phyloP scores from a whole-genome alignment of 2,888 invertebrate genomes.

The Lumbricus terrestris region DNA sequence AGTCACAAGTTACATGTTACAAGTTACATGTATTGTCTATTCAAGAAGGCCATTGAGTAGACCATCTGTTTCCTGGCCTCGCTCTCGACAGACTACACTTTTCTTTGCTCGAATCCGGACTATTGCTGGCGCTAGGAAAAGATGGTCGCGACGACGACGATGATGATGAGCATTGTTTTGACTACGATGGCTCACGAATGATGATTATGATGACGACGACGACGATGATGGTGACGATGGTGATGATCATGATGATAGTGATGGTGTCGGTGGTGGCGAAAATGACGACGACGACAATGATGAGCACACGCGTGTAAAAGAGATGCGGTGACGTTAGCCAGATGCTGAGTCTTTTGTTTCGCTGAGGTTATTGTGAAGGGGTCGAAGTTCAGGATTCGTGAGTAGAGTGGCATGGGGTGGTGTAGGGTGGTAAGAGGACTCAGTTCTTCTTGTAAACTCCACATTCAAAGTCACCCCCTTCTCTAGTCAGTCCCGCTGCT shows the following conservation, averaged over 20 bases:
- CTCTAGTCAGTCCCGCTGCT: background rate
- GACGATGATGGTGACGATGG: conserved; percentile 29
- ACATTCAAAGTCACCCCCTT: background rate
- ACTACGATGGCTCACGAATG: background rate
- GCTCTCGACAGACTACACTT: no score
- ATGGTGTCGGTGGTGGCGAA: no score
- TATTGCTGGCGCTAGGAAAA: no score
- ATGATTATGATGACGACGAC: conserved; percentile 24
- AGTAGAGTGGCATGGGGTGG: no score
- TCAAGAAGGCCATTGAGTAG: no score
- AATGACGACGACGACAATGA: no score
- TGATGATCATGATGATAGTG: conserved; percentile 31
- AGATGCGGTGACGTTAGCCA: background rate
- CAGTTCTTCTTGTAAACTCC: background rate
- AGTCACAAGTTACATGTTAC: no score
- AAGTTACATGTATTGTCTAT: no score
- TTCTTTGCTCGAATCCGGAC: no score
- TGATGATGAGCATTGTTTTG: no score
- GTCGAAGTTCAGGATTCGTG: background rate
- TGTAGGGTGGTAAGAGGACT: background rate
- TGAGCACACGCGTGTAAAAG: background rate
- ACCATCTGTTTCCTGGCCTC: no score
- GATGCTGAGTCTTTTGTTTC: background rate
- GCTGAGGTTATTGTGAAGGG: background rate
- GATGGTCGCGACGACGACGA: no score